Base-by-base conservation (phyloP, 2,113 vertebrate species). In the Nettapus auritus region DNA sequence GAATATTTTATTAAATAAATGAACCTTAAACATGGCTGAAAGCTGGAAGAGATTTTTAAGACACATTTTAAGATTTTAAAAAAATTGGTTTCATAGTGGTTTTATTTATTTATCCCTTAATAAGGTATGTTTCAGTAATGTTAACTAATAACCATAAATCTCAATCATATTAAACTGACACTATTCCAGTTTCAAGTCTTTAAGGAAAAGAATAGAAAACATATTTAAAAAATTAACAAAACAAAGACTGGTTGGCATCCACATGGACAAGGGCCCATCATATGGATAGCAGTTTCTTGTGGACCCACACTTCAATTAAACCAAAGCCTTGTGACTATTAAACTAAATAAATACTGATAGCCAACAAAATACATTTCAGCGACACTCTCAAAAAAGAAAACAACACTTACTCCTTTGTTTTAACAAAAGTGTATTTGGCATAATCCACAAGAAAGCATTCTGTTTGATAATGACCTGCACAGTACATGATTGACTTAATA, bases 381-480 rank as follows among this genome's bases (percentile, higher is more conserved):
- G 9, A 67, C 20, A 48, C 23, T 69, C 22, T 3, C 3, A 22
- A 13, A 0, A 22, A 13, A 8, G 33, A 10, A 9, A 48, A 44
- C 14, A 57, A 22, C 40, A 94, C 97, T 20, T 97, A 98, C 98
- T 97, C 93, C 52, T 97, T 91, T 70, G 94, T 89, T 84, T 96
- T 88, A 89, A 98, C 97, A 53, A 88, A 97, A 67, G 97, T 50
- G 25, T 85, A 89, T 42, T 94, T 97, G 60, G 98, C 98, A 89
- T 98, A 97, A 92, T 98, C 98, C 96, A 98, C 96, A 29, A 98
- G 98, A 87, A 98, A 98, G 70, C 98, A 98, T 3, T 97, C 29
- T 13, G 89, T 66, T 63, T 96, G 89, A 75, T 96, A 97, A 56
- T 93, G 59, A 70, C 96, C 96, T 26, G 52, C 90, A 25, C 90